Conservation (phyloP, 2,113 vertebrate species). For the Chloropsis hardwickii region DNA sequence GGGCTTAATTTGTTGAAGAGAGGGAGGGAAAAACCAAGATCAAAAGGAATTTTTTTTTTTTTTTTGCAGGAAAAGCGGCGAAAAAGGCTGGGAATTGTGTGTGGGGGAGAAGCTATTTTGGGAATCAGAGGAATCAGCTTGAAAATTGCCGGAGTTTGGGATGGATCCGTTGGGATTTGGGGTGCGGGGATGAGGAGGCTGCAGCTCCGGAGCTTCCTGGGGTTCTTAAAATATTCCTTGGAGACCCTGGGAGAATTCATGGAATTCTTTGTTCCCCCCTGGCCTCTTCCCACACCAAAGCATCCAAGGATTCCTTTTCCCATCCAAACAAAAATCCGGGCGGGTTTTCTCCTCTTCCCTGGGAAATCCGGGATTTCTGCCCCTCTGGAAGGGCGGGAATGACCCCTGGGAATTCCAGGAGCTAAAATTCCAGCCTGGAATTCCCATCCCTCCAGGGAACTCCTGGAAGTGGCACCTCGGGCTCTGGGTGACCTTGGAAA, state of each 20-base stretch:
- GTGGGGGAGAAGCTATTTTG: not conserved
- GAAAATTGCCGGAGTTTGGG: not conserved
- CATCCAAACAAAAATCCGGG: not conserved
- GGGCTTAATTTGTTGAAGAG: not conserved
- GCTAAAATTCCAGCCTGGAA: not conserved
- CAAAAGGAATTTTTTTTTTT: not conserved
- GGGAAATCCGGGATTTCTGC: accelerated
- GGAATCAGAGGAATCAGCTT: not conserved
- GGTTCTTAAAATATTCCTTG: not conserved
- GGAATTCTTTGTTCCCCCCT: not conserved
- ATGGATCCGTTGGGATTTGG: not conserved
- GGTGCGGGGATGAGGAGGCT: not conserved
- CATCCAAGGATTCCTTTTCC: not conserved
- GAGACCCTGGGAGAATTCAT: not conserved
- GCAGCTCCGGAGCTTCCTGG: accelerated
- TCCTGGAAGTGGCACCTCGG: not conserved
- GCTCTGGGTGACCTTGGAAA: not conserved
- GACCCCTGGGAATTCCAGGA: not conserved
- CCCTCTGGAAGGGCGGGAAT: not conserved
- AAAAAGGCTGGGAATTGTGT: not conserved
- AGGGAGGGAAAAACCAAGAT: not conserved
- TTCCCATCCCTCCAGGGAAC: not conserved
- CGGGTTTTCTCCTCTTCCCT: not conserved
- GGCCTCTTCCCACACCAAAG: not conserved
- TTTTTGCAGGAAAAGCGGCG: not conserved